Percentiles rank a stretch among this genome's conserved stretches.
Evolutionary conservation across 2,797 vertebrate species (phyloP).

Genomic region (Poecilia wingei): DNA sequence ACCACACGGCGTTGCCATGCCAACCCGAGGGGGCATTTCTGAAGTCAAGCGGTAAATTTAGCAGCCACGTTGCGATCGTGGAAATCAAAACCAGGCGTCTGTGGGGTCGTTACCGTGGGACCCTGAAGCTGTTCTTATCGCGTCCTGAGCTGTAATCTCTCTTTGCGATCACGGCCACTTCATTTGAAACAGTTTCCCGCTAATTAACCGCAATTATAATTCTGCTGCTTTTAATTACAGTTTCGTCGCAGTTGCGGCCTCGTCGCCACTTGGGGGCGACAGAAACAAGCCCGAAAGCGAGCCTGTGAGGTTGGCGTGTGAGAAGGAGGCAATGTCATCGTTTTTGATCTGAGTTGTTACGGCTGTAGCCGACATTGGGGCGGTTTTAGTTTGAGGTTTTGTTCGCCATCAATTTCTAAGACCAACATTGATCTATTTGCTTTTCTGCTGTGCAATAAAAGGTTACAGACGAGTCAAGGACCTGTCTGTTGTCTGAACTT

Average conservation of each 20-base stretch:
- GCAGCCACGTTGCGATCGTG: conserved; percentile 46
- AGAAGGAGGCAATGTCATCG: background rate
- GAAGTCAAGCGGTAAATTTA: conserved; percentile 54
- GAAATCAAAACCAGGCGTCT: conserved; percentile 21
- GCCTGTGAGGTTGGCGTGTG: background rate
- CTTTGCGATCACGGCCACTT: conserved; percentile 1
- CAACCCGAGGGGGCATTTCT: conserved; percentile 50
- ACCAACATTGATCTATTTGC: background rate
- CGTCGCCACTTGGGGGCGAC: conserved; percentile 10
- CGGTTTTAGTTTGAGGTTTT: background rate
- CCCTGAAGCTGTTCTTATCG: background rate
- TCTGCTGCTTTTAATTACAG: background rate
- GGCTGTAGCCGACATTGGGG: too few species aligned
- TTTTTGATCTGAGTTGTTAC: background rate
- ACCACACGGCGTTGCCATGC: conserved; percentile 57
- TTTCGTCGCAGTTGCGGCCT: background rate
- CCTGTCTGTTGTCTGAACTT: background rate
- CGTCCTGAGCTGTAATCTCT: background rate
- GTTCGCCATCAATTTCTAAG: background rate
- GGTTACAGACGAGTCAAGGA: background rate
- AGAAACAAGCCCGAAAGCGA: background rate
- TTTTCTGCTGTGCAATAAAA: background rate
- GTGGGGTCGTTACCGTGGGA: conserved; percentile 11
- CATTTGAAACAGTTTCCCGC: conserved; percentile 4
- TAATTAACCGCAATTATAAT: conserved; percentile 20